Base-by-base conservation (phyloP, 2,888 invertebrate genomes). In the Gryllus longicercus region DNA sequence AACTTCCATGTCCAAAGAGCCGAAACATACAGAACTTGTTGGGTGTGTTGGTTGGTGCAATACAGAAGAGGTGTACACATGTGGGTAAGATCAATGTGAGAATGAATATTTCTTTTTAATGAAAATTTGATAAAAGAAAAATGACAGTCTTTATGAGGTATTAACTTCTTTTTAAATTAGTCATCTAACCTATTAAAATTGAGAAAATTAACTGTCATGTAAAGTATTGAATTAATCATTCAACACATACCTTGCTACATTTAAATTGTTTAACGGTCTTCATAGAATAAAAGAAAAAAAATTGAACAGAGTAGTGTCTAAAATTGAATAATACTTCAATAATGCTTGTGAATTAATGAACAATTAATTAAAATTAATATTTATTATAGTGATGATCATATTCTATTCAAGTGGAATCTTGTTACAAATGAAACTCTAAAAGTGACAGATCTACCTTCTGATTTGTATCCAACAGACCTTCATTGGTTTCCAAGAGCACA, bases 31-130 rank as follows among this genome's bases (percentile, higher is more conserved):
- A 82, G 94, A 94, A 84, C 91, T 95, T n/a, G 93, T 96, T 16
- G 94, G 95, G 82, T 96, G 97, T 86, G 93, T 97, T 18, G 95
- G 95, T 83, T 99, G 98, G 98, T 95, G 94, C 86, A 95, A 93
- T 84, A 93, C 95, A 50, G 98, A 98, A 87, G 98, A 98, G 87
- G 93, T 97, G 78, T 96, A 94, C 88, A 96, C 97, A 49, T 94
- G 94, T 84, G 94, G 95, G 96, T 95, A 87, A 87, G 87, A 38
- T 38, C 38, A 8, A 38, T 8, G 38, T 38, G 8, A 38, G 38
- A 38, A 38, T 38, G 8, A 8, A 8, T 38, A 8, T 38, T 38
- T 38, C 0, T 8, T 86, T 78, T 50, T 74, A 80, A n/a, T 74
- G 18, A 74, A 74, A 74, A 8, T 74, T 74, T 74, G 0, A 74